Evolutionary conservation across 1,140 invertebrate genomes (phyloP).

Genomic region (Telenomus remus): DNA sequence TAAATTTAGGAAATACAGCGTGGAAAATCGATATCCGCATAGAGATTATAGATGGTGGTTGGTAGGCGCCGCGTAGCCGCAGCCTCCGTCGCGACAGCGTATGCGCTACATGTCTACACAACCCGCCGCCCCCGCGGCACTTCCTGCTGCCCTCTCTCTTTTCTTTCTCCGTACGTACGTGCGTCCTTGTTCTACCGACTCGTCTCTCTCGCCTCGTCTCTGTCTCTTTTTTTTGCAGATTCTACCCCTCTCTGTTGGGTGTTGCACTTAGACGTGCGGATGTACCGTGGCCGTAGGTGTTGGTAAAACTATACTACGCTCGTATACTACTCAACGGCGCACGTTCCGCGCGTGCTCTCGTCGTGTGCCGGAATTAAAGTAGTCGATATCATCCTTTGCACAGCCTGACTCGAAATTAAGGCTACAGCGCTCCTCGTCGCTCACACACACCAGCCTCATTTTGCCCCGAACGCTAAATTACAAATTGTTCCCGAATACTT

Average conservation of each 20-base stretch:
- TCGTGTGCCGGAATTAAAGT: constrained; percentile 69
- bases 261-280: constrained; percentile 51
- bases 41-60: constrained; percentile 77
- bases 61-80: constrained; percentile 76
- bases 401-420: constrained; percentile 73
- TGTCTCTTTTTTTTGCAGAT: not conserved
- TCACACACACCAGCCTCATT: constrained; percentile 13
- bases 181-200: constrained; percentile 20
- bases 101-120: constrained; percentile 70
- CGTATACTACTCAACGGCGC: constrained; percentile 48
- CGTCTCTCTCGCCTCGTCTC: not conserved
- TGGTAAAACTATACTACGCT: constrained; percentile 58
- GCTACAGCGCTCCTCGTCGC: constrained; percentile 57
- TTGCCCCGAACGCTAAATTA: constrained; percentile 47
- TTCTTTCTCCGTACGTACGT: constrained; percentile 39
- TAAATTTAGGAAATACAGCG: constrained; percentile 76
- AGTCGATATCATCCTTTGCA: constrained; percentile 71
- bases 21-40: constrained; percentile 76
- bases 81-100: constrained; percentile 76
- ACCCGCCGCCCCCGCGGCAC: constrained; percentile 42
- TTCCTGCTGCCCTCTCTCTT: constrained; percentile 42
- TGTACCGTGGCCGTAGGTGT: constrained; percentile 53
- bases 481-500: constrained; percentile 54
- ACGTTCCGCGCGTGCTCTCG: constrained; percentile 60
- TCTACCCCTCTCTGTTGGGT: not conserved